A percentile compares a stretch with the other conserved stretches of the same genome.
Conservation (phyloP, 2,113 vertebrate species). For the Sorex araneus region DNA sequence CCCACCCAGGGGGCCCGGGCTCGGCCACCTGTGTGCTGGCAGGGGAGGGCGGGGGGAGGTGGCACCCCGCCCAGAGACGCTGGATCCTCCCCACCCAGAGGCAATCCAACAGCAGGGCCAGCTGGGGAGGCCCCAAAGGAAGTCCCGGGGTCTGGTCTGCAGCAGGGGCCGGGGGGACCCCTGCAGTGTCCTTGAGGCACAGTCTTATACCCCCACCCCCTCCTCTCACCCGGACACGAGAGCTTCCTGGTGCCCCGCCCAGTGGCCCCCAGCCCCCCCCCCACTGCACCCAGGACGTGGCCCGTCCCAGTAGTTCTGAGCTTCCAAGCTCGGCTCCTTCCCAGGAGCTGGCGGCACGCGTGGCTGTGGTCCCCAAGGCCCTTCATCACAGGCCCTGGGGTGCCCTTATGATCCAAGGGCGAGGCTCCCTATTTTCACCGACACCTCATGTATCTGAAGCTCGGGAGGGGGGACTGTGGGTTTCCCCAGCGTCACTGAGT, state of each 20-base stretch:
- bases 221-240: background rate
- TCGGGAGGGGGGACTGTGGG: background rate
- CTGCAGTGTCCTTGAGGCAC: background rate
- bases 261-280: fast-evolving
- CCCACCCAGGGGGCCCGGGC: conserved; percentile 72
- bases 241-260: background rate
- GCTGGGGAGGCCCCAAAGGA: conserved; percentile 50
- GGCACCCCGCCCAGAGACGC: conserved; percentile 60
- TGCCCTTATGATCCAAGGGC: conserved; percentile 48
- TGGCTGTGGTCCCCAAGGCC: background rate
- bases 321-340: background rate
- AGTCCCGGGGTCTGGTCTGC: conserved; percentile 47
- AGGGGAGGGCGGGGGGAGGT: conserved; percentile 66
- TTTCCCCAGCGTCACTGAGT: conserved; percentile 1
- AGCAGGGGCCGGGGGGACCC: background rate
- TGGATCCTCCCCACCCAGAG: conserved; percentile 64
- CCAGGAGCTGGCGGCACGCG: background rate
- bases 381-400: background rate
- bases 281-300: background rate
- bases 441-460: conserved; percentile 54
- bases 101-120: background rate
- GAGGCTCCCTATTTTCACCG: conserved; percentile 46
- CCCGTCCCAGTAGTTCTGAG: background rate
- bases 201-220: background rate
- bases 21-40: conserved; percentile 84